phyloP scores from a whole-genome alignment of 2,113 vertebrate species.

The Toxotes jaculatrix region DNA sequence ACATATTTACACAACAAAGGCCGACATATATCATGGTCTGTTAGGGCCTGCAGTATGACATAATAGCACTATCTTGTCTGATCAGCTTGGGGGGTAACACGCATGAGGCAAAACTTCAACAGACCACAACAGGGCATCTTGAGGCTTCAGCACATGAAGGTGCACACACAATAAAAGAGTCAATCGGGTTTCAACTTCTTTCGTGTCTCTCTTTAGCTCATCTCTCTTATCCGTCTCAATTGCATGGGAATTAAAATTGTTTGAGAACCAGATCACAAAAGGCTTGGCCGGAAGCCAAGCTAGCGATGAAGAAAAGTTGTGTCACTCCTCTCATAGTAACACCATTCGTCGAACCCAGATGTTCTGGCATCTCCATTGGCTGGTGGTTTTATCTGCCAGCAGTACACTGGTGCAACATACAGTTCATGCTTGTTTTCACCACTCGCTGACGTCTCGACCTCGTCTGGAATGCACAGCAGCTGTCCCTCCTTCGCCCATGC shows the following conservation, averaged over 20 bases:
- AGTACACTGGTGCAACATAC: conserved; percentile 64
- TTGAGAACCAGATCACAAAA: conserved; percentile 26
- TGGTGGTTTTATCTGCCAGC: conserved; percentile 73
- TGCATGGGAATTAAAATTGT: conserved; percentile 8
- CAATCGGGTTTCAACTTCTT: neutral
- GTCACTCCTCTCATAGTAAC: conserved; percentile 28
- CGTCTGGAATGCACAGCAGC: conserved; percentile 83
- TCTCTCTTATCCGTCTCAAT: neutral
- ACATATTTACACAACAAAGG: conserved; percentile 40
- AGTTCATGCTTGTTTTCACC: conserved; percentile 76
- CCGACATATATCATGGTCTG: conserved; percentile 17
- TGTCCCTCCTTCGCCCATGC: conserved; percentile 71
- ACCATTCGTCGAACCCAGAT: conserved; percentile 68
- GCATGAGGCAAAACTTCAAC: neutral
- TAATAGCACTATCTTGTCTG: conserved; percentile 1
- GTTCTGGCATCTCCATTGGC: conserved; percentile 75
- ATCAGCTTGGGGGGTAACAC: conserved; percentile 13
- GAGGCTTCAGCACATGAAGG: neutral
- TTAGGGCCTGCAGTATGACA: neutral
- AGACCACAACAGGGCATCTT: neutral
- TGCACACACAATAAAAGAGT: neutral
- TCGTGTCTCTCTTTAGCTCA: neutral
- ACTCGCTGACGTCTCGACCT: conserved; percentile 74
- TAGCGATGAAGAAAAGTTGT: conserved; percentile 26
- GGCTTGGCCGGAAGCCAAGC: conserved; percentile 15